phyloP scores from a whole-genome alignment of 1,140 invertebrate species.

The Stenopsyche tienmushanensis region DNA sequence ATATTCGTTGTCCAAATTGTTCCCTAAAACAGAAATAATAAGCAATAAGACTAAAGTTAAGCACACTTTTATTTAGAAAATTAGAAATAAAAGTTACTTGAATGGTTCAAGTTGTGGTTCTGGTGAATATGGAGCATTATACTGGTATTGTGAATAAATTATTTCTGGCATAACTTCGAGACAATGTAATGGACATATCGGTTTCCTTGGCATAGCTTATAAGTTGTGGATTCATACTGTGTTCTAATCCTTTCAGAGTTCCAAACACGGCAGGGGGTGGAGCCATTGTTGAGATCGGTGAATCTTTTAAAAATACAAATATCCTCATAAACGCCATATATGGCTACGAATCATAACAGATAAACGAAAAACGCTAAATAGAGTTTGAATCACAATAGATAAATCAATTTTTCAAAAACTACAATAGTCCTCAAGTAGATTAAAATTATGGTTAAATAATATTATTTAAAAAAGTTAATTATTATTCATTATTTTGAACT shows the following conservation, averaged over 20 bases:
- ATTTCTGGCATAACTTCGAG: conserved; percentile 67
- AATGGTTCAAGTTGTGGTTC: conserved; percentile 57
- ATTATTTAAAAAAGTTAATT: no score
- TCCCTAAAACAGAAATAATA: conserved; percentile 61
- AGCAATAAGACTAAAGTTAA: neutral
- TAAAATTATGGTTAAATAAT: no score
- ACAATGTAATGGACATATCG: conserved; percentile 77
- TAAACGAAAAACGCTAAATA: no score
- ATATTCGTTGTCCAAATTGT: conserved; percentile 81
- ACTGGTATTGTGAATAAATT: conserved; percentile 51
- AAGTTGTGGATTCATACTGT: conserved; percentile 87
- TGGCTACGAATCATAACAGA: no score
- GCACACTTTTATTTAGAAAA: neutral
- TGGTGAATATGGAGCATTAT: conserved; percentile 48
- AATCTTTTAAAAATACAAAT: no score
- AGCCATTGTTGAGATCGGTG: conserved; percentile 53
- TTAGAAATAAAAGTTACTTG: conserved; percentile 52
- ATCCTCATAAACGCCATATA: no score
- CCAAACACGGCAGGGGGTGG: conserved; percentile 65
- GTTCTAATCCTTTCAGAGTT: conserved; percentile 81
- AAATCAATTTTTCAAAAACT: no score
- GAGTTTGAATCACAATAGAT: conserved; percentile 11
- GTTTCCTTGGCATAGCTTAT: conserved; percentile 89
- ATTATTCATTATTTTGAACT: no score
- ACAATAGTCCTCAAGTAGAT: no score